These are phyloP conservation scores for Threskiornis aethiopicus DNA, from an alignment of 2,797 vertebrate genomes.

Conservation along the genomic window DNA sequence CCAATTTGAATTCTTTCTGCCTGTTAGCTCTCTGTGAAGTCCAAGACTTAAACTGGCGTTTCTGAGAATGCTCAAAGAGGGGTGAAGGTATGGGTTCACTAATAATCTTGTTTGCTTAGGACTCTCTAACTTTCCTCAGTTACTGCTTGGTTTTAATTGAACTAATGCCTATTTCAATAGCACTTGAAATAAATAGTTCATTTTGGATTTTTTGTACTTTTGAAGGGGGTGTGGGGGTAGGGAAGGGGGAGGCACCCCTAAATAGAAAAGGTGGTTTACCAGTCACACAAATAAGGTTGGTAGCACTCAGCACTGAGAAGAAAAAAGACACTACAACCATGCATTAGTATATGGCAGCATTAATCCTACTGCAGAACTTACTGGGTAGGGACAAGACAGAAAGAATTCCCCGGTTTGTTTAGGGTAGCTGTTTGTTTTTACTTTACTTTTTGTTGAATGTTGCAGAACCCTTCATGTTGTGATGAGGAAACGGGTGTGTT, in stretches of 20 bases:
- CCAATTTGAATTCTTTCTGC: not conserved
- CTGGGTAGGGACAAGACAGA: not conserved
- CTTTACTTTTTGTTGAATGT: not conserved
- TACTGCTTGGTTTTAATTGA: not conserved
- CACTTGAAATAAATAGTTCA: not conserved
- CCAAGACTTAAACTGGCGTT: not conserved
- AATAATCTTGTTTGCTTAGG: not conserved
- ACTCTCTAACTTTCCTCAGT: not conserved
- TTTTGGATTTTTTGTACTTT: not conserved
- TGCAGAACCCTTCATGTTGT: not conserved
- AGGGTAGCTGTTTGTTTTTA: not conserved
- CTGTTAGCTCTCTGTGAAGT: not conserved
- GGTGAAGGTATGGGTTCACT: not conserved
- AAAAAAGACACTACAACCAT: not conserved
- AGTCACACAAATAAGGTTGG: not conserved
- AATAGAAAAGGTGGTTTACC: not conserved
- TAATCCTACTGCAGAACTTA: not conserved
- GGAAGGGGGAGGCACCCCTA: not conserved
- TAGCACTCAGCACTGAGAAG: not conserved
- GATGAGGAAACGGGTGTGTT: not conserved
- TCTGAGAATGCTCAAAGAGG: not conserved
- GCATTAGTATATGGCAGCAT: not conserved
- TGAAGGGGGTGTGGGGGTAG: fast-evolving
- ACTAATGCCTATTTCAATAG: not conserved
- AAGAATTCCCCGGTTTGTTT: not conserved